Evolutionary conservation across 2,113 vertebrate species (phyloP), one percentile per base, ranked within the genome.

Genomic region (Rhinichthys klamathensis): DNA sequence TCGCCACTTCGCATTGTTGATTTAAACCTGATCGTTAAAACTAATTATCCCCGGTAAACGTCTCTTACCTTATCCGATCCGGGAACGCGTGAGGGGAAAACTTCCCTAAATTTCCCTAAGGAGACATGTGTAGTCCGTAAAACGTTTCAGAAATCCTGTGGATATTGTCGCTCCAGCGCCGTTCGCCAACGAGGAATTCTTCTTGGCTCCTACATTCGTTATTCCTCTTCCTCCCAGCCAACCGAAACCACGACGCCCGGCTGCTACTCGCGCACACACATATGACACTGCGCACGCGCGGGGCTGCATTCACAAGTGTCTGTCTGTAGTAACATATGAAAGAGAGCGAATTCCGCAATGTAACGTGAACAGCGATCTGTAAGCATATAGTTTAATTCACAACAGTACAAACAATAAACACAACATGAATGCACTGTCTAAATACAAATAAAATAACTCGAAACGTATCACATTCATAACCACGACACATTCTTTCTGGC

Each of bases 231-330:
- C 85, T 84, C 80, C 80, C 81, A 89, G 80, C 90, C 93, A 93
- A 94, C 93, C 93, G 93, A 95, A 94, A 95, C 94, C 93, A 93
- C 91, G 86, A 92, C 84, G 90, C 60, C 91, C 91, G 90, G 91
- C 84, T 85, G 81, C 73, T 90, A 84, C 92, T 89, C 92, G 87
- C 89, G 9, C 91, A 80, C 87, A 10, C 76, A 8, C 83, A 16
- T 67, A 11, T 13, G 16, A 46, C 65, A 86, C 80, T 84, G 92
- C 94, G 94, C 95, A 49, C 93, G 95, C 91, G 87, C 80, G 41
- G 11, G 63, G 27, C 3, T 72, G 49, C 46, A 72, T 83, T 69
- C 41, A 32, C 60, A 78, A 69, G 30, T 41, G 56, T 58, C 27
- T 41, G 69, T 58, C 27, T 54, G 84, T 73, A 80, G 84, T 82